These are phyloP conservation scores for Tuta absoluta DNA, from an alignment of 2,888 invertebrate genomes.

Conservation along the genomic window DNA sequence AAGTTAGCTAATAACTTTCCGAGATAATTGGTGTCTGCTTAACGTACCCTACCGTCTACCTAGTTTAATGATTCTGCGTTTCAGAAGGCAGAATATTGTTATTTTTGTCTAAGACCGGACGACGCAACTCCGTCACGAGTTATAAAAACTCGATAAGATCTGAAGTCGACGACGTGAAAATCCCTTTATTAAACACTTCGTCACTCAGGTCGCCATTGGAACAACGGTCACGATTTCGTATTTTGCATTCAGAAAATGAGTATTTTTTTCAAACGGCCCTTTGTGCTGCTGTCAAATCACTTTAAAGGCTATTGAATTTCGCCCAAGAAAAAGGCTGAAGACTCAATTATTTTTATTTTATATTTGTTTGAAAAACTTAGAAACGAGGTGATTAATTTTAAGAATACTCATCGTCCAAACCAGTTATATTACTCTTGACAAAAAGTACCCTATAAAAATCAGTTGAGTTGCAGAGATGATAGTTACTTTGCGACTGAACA, in stretches of 20 bases:
- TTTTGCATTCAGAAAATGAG: conserved; percentile 25
- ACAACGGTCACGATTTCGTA: conserved; percentile 24
- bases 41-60: too few relatives aligned
- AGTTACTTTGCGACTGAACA: not conserved
- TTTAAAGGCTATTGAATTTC: not conserved
- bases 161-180: not conserved
- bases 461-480: not conserved
- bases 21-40: too few relatives aligned
- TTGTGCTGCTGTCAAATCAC: conserved; percentile 14
- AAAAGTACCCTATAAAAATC: not conserved
- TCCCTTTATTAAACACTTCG: conserved; percentile 21
- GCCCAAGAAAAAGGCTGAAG: not conserved
- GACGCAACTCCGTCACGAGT: too few relatives aligned
- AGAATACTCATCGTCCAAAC: not conserved
- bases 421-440: not conserved
- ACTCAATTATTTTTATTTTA: not conserved
- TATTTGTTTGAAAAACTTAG: not conserved
- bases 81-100: too few relatives aligned
- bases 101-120: too few relatives aligned
- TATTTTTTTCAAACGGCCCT: conserved; percentile 27
- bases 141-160: too few relatives aligned
- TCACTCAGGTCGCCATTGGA: conserved; percentile 17
- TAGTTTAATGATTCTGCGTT: too few relatives aligned
- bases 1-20: too few relatives aligned
- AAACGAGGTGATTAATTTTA: not conserved